These are phyloP conservation scores for Torymus texanus DNA, from an alignment of 2,888 invertebrate genomes.

Conservation along the genomic window DNA sequence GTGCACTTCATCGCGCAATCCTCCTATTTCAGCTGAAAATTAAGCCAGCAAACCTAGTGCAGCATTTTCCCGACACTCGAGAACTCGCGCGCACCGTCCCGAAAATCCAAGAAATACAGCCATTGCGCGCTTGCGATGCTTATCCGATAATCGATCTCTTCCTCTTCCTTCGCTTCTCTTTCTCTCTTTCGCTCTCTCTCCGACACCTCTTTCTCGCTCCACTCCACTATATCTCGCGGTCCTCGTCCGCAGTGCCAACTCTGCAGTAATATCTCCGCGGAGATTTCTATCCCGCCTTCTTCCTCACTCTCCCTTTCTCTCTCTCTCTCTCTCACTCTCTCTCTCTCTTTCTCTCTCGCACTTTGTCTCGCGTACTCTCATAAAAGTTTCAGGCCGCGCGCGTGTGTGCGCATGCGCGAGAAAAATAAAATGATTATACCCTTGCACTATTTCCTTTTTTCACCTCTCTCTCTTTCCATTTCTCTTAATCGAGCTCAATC, in stretches of 20 bases:
- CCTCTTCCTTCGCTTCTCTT: not conserved
- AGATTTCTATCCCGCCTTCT: conserved; percentile 51
- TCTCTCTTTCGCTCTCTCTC: conserved; percentile 7
- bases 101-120: conserved; percentile 15
- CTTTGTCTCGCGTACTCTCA: not conserved
- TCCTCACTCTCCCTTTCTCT: not conserved
- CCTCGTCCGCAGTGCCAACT: conserved; percentile 40
- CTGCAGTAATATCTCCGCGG: conserved; percentile 53
- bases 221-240: conserved; percentile 1
- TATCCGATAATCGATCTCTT: conserved; percentile 39
- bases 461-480: not conserved
- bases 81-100: not conserved
- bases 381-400: conserved; percentile 36
- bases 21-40: too few relatives aligned
- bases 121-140: not conserved
- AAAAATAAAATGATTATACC: conserved; percentile 47
- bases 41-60: too few relatives aligned
- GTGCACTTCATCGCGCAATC: too few relatives aligned
- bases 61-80: too few relatives aligned
- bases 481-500: conserved; percentile 40
- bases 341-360: not conserved
- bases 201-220: not conserved
- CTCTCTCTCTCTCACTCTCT: not conserved
- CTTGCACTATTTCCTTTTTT: not conserved
- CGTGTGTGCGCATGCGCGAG: not conserved